These are phyloP conservation scores for Drosophila mettleri DNA, from an alignment of 2,888 invertebrate species.

Conservation along the genomic window DNA sequence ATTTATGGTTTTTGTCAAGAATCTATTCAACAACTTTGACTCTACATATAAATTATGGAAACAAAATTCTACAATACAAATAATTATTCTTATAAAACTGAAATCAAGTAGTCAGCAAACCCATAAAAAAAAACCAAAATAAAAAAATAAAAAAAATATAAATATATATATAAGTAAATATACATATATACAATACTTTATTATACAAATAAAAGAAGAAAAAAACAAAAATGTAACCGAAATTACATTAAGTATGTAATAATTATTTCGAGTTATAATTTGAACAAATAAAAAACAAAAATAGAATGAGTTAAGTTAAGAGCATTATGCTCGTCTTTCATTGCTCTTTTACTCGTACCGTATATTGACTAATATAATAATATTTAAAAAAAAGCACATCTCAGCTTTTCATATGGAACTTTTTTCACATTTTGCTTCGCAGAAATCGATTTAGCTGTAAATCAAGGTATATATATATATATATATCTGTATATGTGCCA, in stretches of 20 bases:
- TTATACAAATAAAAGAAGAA: conserved; percentile 53
- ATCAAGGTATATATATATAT: not conserved
- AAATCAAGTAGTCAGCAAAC: conserved; percentile 52
- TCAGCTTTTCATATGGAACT: rapidly evolving
- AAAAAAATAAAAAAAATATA: conserved; percentile 22
- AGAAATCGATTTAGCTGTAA: conserved; percentile 22
- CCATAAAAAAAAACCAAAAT: conserved; percentile 20
- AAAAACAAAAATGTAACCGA: conserved; percentile 46
- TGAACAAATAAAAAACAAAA: conserved; percentile 67
- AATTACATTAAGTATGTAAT: conserved; percentile 48
- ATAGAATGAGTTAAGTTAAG: conserved; percentile 64
- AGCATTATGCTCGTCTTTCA: conserved; percentile 8
- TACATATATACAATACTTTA: conserved; percentile 60
- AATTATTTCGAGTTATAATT: conserved; percentile 62
- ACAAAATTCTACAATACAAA: conserved; percentile 57
- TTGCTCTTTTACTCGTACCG: not conserved
- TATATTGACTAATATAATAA: no score
- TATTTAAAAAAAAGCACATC: no score
- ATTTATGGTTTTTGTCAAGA: conserved; percentile 49
- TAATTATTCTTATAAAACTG: conserved; percentile 69
- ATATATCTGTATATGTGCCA: no score
- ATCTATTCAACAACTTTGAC: conserved; percentile 57
- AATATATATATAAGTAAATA: conserved; percentile 43
- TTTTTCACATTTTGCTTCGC: not conserved
- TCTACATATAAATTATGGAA: conserved; percentile 60